A percentile compares a stretch with the other conserved stretches of the same genome.
These are phyloP conservation scores for Zaprionus kolodkinae DNA, from an alignment of 1,140 invertebrate genomes.

Conservation along the genomic window DNA sequence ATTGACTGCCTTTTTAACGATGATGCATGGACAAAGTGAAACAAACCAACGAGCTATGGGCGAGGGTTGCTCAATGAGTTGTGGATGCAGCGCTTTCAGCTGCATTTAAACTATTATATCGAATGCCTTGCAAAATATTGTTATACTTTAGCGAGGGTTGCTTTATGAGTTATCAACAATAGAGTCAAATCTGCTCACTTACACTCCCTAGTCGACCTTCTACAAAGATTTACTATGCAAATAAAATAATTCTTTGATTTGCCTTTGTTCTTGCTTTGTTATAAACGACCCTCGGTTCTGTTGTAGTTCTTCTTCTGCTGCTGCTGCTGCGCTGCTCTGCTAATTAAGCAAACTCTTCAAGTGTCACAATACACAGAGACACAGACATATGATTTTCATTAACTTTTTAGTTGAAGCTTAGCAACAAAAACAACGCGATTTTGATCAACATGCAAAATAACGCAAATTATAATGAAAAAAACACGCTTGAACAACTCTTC, in stretches of 20 bases:
- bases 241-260: neutral
- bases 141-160: neutral
- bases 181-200: too few relatives aligned
- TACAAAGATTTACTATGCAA: neutral
- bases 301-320: neutral
- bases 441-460: conserved; percentile 66
- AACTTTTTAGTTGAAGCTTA: neutral
- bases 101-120: too few relatives aligned
- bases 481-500: conserved; percentile 71
- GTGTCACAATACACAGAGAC: conserved; percentile 51
- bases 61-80: conserved; percentile 10
- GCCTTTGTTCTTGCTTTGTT: neutral
- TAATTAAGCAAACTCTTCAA: conserved; percentile 66
- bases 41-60: conserved; percentile 4
- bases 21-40: conserved; percentile 2
- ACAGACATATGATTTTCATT: neutral
- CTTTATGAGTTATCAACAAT: neutral
- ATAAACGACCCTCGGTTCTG: conserved; percentile 12
- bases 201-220: neutral
- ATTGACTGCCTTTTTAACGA: conserved; percentile 27
- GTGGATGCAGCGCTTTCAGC: too few relatives aligned
- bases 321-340: neutral
- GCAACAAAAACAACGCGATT: conserved; percentile 32
- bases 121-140: too few relatives aligned
- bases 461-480: conserved; percentile 68